phyloP scores from a whole-genome alignment of 2,888 invertebrate species.

The Andrena trimmerana region DNA sequence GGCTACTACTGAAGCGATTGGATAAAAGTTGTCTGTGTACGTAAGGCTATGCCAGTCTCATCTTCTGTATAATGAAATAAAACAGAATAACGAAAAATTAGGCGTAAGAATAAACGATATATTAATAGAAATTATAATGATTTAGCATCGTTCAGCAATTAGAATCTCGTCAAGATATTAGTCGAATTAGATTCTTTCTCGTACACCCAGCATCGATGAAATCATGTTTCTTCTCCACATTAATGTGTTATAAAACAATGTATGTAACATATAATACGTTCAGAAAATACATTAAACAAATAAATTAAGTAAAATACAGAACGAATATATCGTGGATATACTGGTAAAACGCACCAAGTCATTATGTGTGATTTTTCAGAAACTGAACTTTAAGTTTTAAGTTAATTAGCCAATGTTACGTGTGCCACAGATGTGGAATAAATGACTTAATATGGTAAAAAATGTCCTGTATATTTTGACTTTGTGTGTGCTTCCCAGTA shows the following conservation, averaged over 20 bases:
- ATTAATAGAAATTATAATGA: conserved; percentile 28
- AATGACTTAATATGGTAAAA: too few species aligned
- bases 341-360: too few species aligned
- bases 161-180: conserved; percentile 8
- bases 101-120: conserved; percentile 44
- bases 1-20: conserved; percentile 75
- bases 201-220: conserved; percentile 10
- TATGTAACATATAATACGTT: conserved; percentile 21
- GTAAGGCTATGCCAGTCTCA: conserved; percentile 77
- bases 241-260: conserved; percentile 5
- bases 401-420: too few species aligned
- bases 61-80: conserved; percentile 76
- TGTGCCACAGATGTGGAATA: too few species aligned
- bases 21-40: conserved; percentile 75
- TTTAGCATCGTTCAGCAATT: background rate
- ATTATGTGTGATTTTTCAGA: too few species aligned
- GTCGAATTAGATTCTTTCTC: conserved; percentile 6
- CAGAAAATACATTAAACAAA: conserved; percentile 17
- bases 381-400: too few species aligned
- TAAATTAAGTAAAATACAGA: conserved; percentile 37
- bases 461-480: too few species aligned
- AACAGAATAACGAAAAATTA: conserved; percentile 74
- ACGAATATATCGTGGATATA: background rate
- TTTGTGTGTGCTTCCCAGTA: background rate
- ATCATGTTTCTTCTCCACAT: background rate